Evolutionary conservation across 2,113 vertebrate genomes (phyloP), one percentile per base, ranked within the genome.

Genomic region (Odocoileus hemionus): DNA sequence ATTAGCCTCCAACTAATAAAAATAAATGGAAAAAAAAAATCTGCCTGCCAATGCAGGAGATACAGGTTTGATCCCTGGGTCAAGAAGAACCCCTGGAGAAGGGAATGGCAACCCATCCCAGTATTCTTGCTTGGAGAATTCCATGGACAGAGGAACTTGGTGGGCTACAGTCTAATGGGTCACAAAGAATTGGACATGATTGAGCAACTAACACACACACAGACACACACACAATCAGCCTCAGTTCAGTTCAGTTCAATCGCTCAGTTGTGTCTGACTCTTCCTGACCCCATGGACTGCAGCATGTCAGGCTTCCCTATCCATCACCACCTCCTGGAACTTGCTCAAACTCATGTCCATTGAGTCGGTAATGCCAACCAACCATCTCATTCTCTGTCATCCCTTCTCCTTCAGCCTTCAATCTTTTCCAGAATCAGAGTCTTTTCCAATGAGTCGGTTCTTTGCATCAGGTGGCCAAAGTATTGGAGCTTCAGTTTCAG

Each of bases 241-340:
- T 14, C 58, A 14, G 57, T 58, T 70, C 64, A 70, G n/a, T 70
- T 36, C 19, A 23, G n/a, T 70, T 70, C 9, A 70, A 19, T 39
- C 0, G n/a, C 67, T 70, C n/a, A 12, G 17, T 36, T 0, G 0
- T 36, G 19, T 36, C 9, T 70, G 64, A 70, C 9, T 70, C 2
- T 67, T 19, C 2, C 1, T 0, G 10, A 12, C 19, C 36, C 64
- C n/a, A 12, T 12, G n/a, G 19, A 70, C 64, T 36, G n/a, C 64
- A 70, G 10, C n/a, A 70, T 36, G 36, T 70, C 19, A 70, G 67
- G 19, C 67, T 70, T 36, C 67, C n/a, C 19, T 36, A 10, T 70
- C 67, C 67, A 23, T 36, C 10, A 70, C 19, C 67, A 70, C 21
- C 19, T 39, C n/a, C 67, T 39, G 36, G 19, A 36, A 10, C 19